Evolutionary conservation across 2,113 vertebrate species (phyloP), one percentile per base, ranked within the genome.

Genomic region (Equus quagga): DNA sequence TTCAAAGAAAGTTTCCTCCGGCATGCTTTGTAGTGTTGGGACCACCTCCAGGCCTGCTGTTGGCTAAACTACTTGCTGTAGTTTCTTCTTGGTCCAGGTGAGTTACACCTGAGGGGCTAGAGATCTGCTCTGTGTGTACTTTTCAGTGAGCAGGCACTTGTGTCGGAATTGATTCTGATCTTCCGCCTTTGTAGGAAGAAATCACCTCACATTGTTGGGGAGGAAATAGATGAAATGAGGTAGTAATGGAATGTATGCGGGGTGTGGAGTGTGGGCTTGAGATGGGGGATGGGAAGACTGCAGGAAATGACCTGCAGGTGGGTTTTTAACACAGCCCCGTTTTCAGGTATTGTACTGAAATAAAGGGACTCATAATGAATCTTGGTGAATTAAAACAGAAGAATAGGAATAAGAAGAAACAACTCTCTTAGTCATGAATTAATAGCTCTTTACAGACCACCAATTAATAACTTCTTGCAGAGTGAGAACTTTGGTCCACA

Each of bases 381-480:
- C 64, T 86, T 86, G 86, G n/a, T 44, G 84, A 89, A 83, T 90
- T 79, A 49, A 79, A 93, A 67, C 56, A 92, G 89, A 81, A 91
- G 58, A 41, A 41, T 41, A 41, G 36, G 65, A 73, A 18, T 31
- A 62, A 80, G 56, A 83, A 14, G 51, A 73, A 33, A 89, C 54
- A 60, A 62, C 24, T 88, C 23, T 89, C 14, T 62, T 24, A 14
- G 28, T 89, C 21, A 18, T 67, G 94, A 72, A 56, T 62, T n/a
- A 44, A 8, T 8, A 33, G 24, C 10, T 89, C 31, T 89, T 91
- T 78, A 67, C 0, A 46, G 81, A 58, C 14, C 12, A 67, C 0
- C n/a, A 5, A 2, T 44, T 23, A 69, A 21, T 44, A 51, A n/a
- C 23, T 65, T 46, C 54, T 78, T 21, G 31, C 46, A 56, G 64